Evolutionary conservation across 2,888 invertebrate genomes (phyloP).

Genomic region (Phlogophora meticulosa): DNA sequence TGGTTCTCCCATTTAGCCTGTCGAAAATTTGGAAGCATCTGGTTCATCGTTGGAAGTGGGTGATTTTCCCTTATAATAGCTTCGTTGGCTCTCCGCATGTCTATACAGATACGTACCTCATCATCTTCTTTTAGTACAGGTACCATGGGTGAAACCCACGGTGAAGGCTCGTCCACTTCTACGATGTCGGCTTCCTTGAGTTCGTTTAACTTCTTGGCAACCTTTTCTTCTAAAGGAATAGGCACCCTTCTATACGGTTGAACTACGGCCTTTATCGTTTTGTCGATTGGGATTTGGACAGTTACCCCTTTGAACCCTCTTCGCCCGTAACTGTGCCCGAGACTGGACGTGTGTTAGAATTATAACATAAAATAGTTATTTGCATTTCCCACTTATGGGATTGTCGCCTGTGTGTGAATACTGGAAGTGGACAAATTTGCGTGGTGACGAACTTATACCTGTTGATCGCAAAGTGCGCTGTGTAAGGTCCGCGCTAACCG

Average conservation of each 20-base stretch:
- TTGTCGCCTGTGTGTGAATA: too few relatives aligned
- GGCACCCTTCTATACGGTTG: slow-evolving; percentile 7
- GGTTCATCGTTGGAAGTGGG: slow-evolving; percentile 18
- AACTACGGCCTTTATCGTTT: neutral
- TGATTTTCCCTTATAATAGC: slow-evolving; percentile 13
- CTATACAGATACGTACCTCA: slow-evolving; percentile 12
- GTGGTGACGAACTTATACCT: too few relatives aligned
- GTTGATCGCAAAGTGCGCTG: too few relatives aligned
- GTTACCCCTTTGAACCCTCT: slow-evolving; percentile 4
- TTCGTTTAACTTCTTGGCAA: neutral
- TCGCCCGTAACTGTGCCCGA: too few relatives aligned
- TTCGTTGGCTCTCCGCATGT: slow-evolving; percentile 18
- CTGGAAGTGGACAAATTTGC: too few relatives aligned
- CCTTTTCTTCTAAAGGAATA: slow-evolving; percentile 12
- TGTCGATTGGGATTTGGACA: neutral
- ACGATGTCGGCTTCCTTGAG: neutral
- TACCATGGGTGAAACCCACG: slow-evolving; percentile 3
- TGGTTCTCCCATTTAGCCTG: neutral
- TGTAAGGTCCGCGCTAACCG: too few relatives aligned
- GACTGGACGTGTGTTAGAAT: too few relatives aligned
- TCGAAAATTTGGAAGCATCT: slow-evolving; percentile 10
- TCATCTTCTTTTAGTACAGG: slow-evolving; percentile 4
- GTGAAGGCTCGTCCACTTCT: slow-evolving; percentile 3
- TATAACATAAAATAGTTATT: too few relatives aligned
- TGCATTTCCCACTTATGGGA: too few relatives aligned